phyloP scores from a whole-genome alignment of 2,888 invertebrate species.

The Agrotis ipsilon region DNA sequence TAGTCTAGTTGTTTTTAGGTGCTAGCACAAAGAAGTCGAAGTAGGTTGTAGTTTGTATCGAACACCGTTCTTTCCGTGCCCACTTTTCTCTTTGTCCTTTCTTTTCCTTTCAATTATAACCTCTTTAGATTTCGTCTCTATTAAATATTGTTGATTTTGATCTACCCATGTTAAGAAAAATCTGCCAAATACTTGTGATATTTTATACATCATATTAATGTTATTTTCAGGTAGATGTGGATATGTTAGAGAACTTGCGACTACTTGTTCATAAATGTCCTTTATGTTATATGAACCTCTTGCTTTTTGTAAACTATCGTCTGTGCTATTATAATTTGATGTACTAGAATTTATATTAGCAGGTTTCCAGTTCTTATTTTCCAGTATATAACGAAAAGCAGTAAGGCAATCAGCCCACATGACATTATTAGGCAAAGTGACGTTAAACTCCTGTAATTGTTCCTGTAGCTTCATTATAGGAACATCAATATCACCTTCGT shows the following conservation, averaged over 20 bases:
- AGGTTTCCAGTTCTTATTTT: conserved; percentile 44
- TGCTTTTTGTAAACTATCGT: background rate
- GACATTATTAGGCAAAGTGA: conserved; percentile 38
- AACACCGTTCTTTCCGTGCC: background rate
- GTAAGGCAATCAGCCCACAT: conserved; percentile 36
- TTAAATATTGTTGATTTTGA: conserved; percentile 29
- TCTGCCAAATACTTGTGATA: conserved; percentile 36
- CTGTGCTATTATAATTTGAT: conserved; percentile 6
- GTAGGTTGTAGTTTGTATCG: conserved; percentile 23
- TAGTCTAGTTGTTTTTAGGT: background rate
- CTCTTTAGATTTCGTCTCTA: background rate
- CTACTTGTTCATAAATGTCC: conserved; percentile 29
- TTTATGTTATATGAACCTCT: conserved; percentile 3
- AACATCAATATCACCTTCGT: conserved; percentile 13
- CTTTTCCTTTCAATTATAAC: conserved; percentile 17
- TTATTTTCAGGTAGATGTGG: conserved; percentile 17
- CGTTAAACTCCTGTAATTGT: conserved; percentile 37
- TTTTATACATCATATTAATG: conserved; percentile 32
- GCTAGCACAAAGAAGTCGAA: conserved; percentile 36
- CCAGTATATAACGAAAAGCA: conserved; percentile 39
- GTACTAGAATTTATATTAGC: background rate
- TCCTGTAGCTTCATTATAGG: conserved; percentile 30
- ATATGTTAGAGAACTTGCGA: background rate
- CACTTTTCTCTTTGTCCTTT: background rate
- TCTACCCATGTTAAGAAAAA: conserved; percentile 28